Evolutionary conservation across 2,113 vertebrate species (phyloP), one percentile per base, ranked within the genome.

Genomic region (Nanorana parkeri): DNA sequence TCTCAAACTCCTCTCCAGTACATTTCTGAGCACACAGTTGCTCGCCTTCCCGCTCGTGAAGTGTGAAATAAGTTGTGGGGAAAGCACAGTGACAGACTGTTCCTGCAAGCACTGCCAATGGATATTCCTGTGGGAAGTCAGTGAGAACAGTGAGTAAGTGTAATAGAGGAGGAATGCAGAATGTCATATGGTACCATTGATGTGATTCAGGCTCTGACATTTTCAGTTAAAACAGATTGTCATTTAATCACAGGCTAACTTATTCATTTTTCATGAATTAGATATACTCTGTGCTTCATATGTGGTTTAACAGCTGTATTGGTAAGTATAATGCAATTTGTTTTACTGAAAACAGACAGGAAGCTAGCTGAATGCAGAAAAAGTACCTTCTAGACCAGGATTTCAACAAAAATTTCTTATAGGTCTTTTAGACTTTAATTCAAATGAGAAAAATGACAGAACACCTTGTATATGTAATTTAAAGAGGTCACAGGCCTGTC

Each of bases 21-120:
- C 98, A 99, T 79, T 87, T 95, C 78, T 95, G 92, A 4, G 95
- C 92, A 5, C 98, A 99, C 87, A 96, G 91, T 78, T 94, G 93
- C 86, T 99, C 97, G 0, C 97, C 95, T 85, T 98, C 96, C 0
- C 87, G 90, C 85, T 98, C 96, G 0, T 97, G 98, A 29, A 99
- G 95, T 5, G 94, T 93, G 87, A 99, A 99, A n/a, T 92, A 93
- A 0, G 90, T 89, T 26, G 96, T 98, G 54, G 97, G 96, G 75
- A 98, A 98, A 1, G 96, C 97, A 0, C 98, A 99, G 90, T 86
- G 89, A 88, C 97, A 99, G 63, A 78, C 61, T 2, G 94, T 93
- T 19, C 96, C 97, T 0, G 94, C 95, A 41, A 99, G 92, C 0
- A 92, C 96, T 0, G 98, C 96, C 87, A 99, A 90, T 0, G 97